A percentile compares a stretch with the other conserved stretches of the same genome.
Evolutionary conservation across 2,888 invertebrate genomes (phyloP).

Genomic region (Aproaerema taeniolella): DNA sequence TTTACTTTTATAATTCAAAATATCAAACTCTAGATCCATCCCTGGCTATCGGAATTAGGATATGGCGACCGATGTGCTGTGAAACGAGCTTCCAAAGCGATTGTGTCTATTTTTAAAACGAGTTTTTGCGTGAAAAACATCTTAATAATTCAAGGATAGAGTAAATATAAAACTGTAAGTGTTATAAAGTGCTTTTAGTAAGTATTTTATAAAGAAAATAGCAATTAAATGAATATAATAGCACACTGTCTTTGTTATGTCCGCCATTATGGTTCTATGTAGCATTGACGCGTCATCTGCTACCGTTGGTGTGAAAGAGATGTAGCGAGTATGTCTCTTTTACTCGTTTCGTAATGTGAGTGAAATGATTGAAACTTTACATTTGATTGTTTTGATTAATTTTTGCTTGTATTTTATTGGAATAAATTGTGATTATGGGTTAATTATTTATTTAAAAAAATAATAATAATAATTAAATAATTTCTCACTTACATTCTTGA

Average conservation of each 20-base stretch:
- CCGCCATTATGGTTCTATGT: slow-evolving; percentile 51
- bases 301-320: slow-evolving; percentile 38
- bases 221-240: slow-evolving; percentile 41
- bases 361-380: too few species aligned
- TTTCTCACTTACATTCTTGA: too few species aligned
- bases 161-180: too few species aligned
- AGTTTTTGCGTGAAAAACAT: slow-evolving; percentile 23
- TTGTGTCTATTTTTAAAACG: slow-evolving; percentile 45
- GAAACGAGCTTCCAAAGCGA: slow-evolving; percentile 56
- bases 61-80: slow-evolving; percentile 67
- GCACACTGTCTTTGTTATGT: slow-evolving; percentile 43
- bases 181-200: slow-evolving; percentile 22
- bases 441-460: neutral
- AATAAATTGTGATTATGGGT: slow-evolving; percentile 10
- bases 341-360: slow-evolving; percentile 38
- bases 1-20: too few species aligned
- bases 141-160: slow-evolving; percentile 27
- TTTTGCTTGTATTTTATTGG: slow-evolving; percentile 13
- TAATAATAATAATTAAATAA: too few species aligned
- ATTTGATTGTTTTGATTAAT: slow-evolving; percentile 25
- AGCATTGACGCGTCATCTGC: slow-evolving; percentile 29
- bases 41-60: slow-evolving; percentile 59
- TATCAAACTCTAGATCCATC: slow-evolving; percentile 42
- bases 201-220: slow-evolving; percentile 29
- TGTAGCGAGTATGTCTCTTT: slow-evolving; percentile 51